These are phyloP conservation scores for Pitta sordida DNA, from an alignment of 2,113 vertebrate species.

Conservation along the genomic window DNA sequence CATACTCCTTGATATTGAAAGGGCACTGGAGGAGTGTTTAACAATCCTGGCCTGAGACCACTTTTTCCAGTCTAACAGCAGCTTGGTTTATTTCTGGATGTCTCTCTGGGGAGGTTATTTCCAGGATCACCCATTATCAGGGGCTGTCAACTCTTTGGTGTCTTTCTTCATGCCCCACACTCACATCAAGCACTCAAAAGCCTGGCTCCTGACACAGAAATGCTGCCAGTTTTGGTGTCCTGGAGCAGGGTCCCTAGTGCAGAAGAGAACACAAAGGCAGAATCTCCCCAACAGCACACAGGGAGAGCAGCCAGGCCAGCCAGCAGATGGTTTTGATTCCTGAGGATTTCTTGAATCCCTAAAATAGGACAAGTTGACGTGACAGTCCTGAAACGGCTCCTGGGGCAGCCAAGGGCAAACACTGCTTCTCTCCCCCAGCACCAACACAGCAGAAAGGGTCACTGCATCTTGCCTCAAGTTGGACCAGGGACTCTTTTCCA, in stretches of 20 bases:
- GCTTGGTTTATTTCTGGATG: neutral
- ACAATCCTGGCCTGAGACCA: neutral
- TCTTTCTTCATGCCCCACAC: neutral
- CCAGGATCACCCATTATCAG: neutral
- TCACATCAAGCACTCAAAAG: rapidly evolving
- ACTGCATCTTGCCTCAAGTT: neutral
- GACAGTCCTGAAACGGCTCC: neutral
- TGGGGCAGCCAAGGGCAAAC: neutral
- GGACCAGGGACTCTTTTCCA: neutral
- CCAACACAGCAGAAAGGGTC: neutral
- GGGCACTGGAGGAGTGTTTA: neutral
- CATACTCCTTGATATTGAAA: neutral
- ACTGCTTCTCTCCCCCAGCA: neutral
- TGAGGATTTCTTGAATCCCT: constrained; percentile 9
- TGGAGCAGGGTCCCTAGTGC: neutral
- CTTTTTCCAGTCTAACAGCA: neutral
- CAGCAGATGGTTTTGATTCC: constrained; percentile 1
- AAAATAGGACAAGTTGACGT: constrained; percentile 26
- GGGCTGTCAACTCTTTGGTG: rapidly evolving
- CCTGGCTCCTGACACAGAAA: neutral
- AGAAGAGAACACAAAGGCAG: neutral
- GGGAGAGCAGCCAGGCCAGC: neutral
- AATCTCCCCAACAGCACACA: neutral
- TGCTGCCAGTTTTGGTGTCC: neutral
- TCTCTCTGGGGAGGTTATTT: neutral